Percentiles rank a stretch among this genome's conserved stretches.
These are phyloP conservation scores for Elymnias hypermnestra DNA, from an alignment of 1,140 invertebrate genomes.

Conservation along the genomic window DNA sequence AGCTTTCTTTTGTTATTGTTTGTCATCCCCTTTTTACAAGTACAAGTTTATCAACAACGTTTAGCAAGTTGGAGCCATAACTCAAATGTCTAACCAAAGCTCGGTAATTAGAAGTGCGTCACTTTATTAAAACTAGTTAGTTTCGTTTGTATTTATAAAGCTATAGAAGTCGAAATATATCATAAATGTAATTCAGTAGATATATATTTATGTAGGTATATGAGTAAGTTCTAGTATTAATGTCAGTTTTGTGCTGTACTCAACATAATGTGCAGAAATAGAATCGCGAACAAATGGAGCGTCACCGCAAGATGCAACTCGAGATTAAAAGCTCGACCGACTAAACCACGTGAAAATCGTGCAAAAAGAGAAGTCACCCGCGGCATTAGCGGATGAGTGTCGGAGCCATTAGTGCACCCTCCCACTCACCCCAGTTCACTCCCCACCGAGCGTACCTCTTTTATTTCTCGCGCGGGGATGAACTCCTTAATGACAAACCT, in stretches of 20 bases:
- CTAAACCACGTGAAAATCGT: slow-evolving; percentile 72
- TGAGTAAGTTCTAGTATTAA: no score
- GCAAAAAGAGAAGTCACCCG: slow-evolving; percentile 73
- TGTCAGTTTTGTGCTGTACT: not conserved
- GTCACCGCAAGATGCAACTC: slow-evolving; percentile 61
- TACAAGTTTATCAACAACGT: no score
- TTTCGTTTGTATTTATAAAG: no score
- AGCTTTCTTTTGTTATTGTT: no score
- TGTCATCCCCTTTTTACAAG: no score
- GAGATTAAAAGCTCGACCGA: slow-evolving; percentile 72
- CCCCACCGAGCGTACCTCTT: slow-evolving; percentile 62
- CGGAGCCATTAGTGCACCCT: slow-evolving; percentile 68
- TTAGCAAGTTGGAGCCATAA: no score
- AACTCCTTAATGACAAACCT: slow-evolving; percentile 76
- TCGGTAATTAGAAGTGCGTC: no score
- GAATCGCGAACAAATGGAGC: slow-evolving; percentile 55
- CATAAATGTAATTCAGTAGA: no score
- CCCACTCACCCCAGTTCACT: slow-evolving; percentile 24
- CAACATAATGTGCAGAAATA: slow-evolving; percentile 19
- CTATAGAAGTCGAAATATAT: no score
- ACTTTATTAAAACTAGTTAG: no score
- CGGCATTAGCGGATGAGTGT: slow-evolving; percentile 75
- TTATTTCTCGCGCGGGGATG: slow-evolving; percentile 74
- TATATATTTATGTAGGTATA: no score
- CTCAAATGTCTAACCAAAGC: no score